Evolutionary conservation across 1,140 invertebrate species (phyloP), one percentile per base, ranked within the genome.

Genomic region (Leptinotarsa lineolata): DNA sequence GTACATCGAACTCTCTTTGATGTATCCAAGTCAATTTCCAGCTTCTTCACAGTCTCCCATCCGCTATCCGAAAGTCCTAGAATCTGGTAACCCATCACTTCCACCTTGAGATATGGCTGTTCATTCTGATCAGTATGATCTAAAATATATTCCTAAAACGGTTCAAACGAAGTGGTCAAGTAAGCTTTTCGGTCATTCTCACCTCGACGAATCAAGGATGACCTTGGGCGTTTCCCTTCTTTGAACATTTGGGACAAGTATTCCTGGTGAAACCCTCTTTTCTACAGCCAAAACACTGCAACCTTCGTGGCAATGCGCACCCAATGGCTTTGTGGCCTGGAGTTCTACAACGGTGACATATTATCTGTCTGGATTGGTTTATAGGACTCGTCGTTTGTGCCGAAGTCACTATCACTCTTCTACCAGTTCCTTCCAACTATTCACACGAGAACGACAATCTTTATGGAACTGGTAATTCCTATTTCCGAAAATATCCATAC

Each of bases 391-490:
- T 4, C 18, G 2, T 6, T 11, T 20, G 11, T 8, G n/a, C n/a
- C 1, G 30, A n/a, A 18, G 18, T 21, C 39, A 6, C 66, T n/a
- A 39, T 15, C 8, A 81, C 63, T 30, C 63, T 66, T 4, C 77
- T 45, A 70, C 70, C 80, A 73, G 18, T 22, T 73, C 66, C n/a
- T 73, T 66, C 72, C 72, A 73, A 73, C 44, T 73, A 15, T 61
- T 16, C 6, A 73, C 59, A 54, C 66, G 65, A 18, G 44, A 21
- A 6, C 71, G 13, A 21, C 63, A 72, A 45, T 72, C 82, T 78
- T 81, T 59, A 81, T 79, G 11, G 81, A 68, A 54, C 39, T 67
- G 60, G 45, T 67, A 48, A 15, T 70, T 70, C 61, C 21, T 21
- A n/a, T 63, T 65, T 18, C 22, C 24, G 44, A 77, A 77, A 13